A percentile compares a stretch with the other conserved stretches of the same genome.
Conservation (phyloP, 2,888 invertebrate genomes). For the Drosophila ustulata region DNA sequence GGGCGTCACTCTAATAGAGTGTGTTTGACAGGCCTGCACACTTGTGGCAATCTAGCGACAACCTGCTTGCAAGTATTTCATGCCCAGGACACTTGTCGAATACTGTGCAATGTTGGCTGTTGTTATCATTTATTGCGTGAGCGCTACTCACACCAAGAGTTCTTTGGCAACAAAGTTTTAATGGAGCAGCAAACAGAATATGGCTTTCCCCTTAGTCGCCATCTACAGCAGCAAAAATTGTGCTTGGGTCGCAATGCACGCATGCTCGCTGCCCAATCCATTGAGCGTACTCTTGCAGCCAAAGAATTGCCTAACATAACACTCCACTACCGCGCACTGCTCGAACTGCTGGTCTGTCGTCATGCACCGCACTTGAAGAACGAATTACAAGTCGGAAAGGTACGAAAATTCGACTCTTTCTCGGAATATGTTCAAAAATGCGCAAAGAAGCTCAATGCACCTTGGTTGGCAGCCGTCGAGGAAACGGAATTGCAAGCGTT, state of each 20-base stretch:
- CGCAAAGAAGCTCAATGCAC: constrained; percentile 86
- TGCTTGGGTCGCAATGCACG: constrained; percentile 91
- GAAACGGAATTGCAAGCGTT: constrained; percentile 85
- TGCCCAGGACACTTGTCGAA: constrained; percentile 86
- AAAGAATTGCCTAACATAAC: constrained; percentile 87
- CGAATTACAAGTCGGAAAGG: constrained; percentile 87
- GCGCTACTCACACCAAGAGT: constrained; percentile 83
- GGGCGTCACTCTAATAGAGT: constrained; percentile 82
- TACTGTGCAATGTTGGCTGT: constrained; percentile 93
- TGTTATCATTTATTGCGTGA: constrained; percentile 94
- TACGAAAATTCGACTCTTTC: constrained; percentile 88
- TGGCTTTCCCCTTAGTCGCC: constrained; percentile 90
- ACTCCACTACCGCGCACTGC: constrained; percentile 91
- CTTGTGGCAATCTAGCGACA: constrained; percentile 94
- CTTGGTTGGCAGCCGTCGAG: constrained; percentile 82
- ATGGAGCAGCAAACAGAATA: constrained; percentile 70
- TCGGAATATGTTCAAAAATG: constrained; percentile 90
- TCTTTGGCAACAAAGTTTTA: constrained; percentile 81
- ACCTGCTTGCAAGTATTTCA: constrained; percentile 90
- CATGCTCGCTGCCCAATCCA: constrained; percentile 94
- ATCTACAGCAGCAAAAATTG: constrained; percentile 86
- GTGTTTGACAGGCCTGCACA: constrained; percentile 92
- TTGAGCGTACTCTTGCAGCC: constrained; percentile 88
- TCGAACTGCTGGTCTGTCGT: constrained; percentile 88
- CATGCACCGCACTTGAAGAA: constrained; percentile 84